Base-by-base conservation (phyloP, 2,797 vertebrate species). In the Lepilemur septentrionalis region DNA sequence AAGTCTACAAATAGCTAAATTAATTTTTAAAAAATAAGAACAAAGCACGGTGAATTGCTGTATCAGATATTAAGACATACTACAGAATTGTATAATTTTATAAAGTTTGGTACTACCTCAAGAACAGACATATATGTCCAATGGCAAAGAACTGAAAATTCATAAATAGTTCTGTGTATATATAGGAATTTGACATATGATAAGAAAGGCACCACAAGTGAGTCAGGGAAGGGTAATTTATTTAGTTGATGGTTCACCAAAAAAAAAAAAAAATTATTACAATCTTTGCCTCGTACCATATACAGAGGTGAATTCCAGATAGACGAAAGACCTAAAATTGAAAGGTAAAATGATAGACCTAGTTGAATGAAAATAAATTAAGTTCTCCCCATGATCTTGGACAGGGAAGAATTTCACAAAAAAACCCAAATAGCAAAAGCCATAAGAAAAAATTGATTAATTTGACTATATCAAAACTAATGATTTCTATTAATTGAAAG, bases 71-170 rank as follows among this genome's bases (percentile, higher is more conserved):
- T 72, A 83, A 30, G 55, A 72, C 11, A 50, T 30, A 79, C 11
- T 57, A 63, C 12, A 84, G 32, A 92, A 55, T 55, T 91, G 35
- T 20, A 72, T 30, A 61, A 90, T 61, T 93, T 59, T 65, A 57
- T n/a, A 32, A 93, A 63, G 14, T 92, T 93, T 88, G 28, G 6
- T 76, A 92, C 72, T 90, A 65, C 88, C 28, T 95, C 28, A 80
- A 89, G 41, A 93, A 92, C 23, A 95, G 50, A 57, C 20, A 79
- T 32, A 70, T 22, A 76, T 87, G 85, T 75, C 46, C 69, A 72
- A n/a, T 41, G 59, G 10, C 88, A 59, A 55, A 85, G 82, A 93
- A 67, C 23, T 89, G 6, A 89, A 5, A 70, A 57, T 57, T 76
- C 6, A 43, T 48, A 90, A 13, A 84, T 17, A 75, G 46, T 28